Conservation (phyloP, 2,113 vertebrate genomes). For the Chascanopsetta lugubris region DNA sequence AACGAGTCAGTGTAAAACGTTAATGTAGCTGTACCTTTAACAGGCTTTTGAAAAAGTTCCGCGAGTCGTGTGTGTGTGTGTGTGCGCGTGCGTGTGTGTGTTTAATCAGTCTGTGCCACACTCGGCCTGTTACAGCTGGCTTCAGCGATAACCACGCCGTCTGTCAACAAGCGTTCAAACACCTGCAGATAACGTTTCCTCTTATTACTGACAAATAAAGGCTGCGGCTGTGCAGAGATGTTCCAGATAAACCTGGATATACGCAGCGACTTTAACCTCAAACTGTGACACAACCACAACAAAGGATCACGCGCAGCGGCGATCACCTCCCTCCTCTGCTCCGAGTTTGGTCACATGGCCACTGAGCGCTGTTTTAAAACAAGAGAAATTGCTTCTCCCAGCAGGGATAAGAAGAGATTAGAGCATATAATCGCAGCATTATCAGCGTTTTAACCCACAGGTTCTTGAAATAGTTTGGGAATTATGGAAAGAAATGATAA, state of each 20-base stretch:
- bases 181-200: constrained; percentile 8
- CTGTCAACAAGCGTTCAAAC: constrained; percentile 27
- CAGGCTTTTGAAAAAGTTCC: constrained; percentile 8
- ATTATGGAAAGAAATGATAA: neutral
- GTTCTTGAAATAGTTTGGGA: neutral
- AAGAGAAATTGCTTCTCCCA: neutral
- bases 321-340: neutral
- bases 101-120: neutral
- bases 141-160: constrained; percentile 7
- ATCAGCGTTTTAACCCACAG: neutral
- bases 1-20: neutral
- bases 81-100: constrained; percentile 6
- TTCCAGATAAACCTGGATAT: neutral
- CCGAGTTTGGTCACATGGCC: too few relatives aligned
- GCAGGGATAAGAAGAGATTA: neutral
- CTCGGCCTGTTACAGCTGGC: constrained; percentile 9
- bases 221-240: constrained; percentile 3
- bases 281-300: neutral
- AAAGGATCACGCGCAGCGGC: neutral
- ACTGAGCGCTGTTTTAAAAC: neutral
- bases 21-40: neutral
- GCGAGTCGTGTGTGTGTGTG: constrained; percentile 1
- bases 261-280: neutral
- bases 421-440: neutral
- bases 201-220: constrained; percentile 5